Conservation (phyloP, 2,888 invertebrate species). For the Drosophila ustulata region DNA sequence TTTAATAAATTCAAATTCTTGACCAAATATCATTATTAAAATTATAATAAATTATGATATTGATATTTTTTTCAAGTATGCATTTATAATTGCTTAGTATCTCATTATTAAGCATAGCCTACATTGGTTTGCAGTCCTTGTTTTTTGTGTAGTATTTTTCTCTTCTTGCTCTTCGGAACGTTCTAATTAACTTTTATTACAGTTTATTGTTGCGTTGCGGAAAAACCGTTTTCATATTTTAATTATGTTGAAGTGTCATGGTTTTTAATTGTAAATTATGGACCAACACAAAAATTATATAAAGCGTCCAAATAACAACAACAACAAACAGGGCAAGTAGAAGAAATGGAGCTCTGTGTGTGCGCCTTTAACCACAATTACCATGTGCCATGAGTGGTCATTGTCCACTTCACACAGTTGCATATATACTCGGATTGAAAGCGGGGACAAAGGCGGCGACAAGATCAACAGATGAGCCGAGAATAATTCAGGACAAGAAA, state of each 20-base stretch:
- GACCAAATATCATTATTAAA: too few relatives aligned
- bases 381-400: slow-evolving; percentile 21
- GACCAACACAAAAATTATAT: slow-evolving; percentile 60
- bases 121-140: background rate
- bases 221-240: slow-evolving; percentile 81
- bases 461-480: background rate
- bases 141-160: slow-evolving; percentile 21
- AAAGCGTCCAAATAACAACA: slow-evolving; percentile 43
- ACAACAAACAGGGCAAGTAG: slow-evolving; percentile 16
- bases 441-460: slow-evolving; percentile 6
- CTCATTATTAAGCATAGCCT: background rate
- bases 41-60: background rate
- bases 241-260: slow-evolving; percentile 82
- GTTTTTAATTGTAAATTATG: slow-evolving; percentile 82
- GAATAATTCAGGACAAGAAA: background rate
- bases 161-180: slow-evolving; percentile 35
- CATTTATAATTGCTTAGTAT: slow-evolving; percentile 3
- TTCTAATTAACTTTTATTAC: slow-evolving; percentile 81
- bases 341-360: slow-evolving; percentile 17
- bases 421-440: background rate
- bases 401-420: slow-evolving; percentile 1
- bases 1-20: too few relatives aligned
- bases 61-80: background rate
- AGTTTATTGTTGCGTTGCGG: slow-evolving; percentile 75
- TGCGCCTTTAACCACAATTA: slow-evolving; percentile 27